Conservation (phyloP, 2,888 invertebrate genomes). For the Furcula furcula region DNA sequence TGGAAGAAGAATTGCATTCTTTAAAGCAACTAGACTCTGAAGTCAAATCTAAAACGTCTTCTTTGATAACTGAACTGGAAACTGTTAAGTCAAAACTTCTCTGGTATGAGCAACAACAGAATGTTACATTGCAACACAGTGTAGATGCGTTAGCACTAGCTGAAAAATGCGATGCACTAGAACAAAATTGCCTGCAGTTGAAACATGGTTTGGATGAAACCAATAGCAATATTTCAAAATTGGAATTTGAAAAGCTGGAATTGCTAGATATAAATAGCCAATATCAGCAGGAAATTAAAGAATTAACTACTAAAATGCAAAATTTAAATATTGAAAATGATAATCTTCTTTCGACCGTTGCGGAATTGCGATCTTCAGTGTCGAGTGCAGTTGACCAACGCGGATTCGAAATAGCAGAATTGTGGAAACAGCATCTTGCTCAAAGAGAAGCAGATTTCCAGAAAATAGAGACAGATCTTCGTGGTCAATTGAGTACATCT, state of each 20-base stretch:
- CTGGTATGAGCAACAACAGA: conserved; percentile 32
- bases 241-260: conserved; percentile 44
- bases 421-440: conserved; percentile 86
- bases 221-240: conserved; percentile 56
- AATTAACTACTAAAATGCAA: conserved; percentile 53
- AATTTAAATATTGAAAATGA: conserved; percentile 70
- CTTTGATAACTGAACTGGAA: conserved; percentile 44
- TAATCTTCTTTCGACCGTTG: conserved; percentile 65
- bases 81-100: conserved; percentile 28
- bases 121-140: conserved; percentile 9
- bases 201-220: conserved; percentile 56
- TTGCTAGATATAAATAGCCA: conserved; percentile 32
- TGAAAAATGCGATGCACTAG: conserved; percentile 43
- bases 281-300: conserved; percentile 46
- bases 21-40: conserved; percentile 38
- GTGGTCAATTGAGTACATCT: conserved; percentile 72
- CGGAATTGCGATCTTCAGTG: conserved; percentile 69
- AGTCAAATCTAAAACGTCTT: conserved; percentile 32
- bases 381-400: conserved; percentile 84
- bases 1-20: conserved; percentile 38
- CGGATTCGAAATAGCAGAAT: conserved; percentile 85
- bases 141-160: conserved; percentile 29
- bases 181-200: conserved; percentile 49
- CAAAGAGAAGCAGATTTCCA: conserved; percentile 84
- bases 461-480: conserved; percentile 71